Evolutionary conservation across 2,888 invertebrate genomes (phyloP), one percentile per base, ranked within the genome.

Genomic region (Nasonovia ribisnigri): DNA sequence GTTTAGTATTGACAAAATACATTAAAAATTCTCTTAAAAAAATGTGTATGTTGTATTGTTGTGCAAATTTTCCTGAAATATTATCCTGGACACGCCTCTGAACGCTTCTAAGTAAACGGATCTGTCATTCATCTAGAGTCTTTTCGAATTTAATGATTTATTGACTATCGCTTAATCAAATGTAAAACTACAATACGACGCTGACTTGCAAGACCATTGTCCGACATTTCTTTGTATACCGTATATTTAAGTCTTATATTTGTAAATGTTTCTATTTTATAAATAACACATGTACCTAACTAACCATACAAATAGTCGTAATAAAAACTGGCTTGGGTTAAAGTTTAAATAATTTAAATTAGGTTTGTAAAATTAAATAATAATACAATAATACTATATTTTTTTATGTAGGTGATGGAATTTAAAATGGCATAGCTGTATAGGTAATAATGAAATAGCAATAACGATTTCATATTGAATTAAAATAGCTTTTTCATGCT

Each of bases 401-500:
- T 54, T 57, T 20, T 24, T 29, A 87, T 84, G 77, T 67, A 46
- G 77, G 26, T 88, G 36, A 93, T 90, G 84, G 84, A 90, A 89
- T 89, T 84, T 42, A 57, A 90, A 89, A 90, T n/a, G 46, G 84
- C 84, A 88, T 93, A 36, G 42, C 54, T 57, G 84, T 84, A 92
- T 93, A 46, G 42, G 77, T 57, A 93, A 93, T 93, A 92, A 77
- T 51, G 77, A 84, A 88, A 67, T 43, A 88, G 67, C 42, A 88
- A 88, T 91, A 87, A 67, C 16, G 48, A 87, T 84, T 93, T 89
- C 84, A 48, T 89, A 89, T 93, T 90, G 93, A 89, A 93, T 89
- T 93, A 84, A 89, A 90, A 93, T 84, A 57, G 90, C 54, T 84
- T 93, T 93, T 93, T 90, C 84, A 93, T 93, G 89, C 89, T 90